These are phyloP conservation scores for Watsonalla binaria DNA, from an alignment of 2,888 invertebrate genomes.

Conservation along the genomic window DNA sequence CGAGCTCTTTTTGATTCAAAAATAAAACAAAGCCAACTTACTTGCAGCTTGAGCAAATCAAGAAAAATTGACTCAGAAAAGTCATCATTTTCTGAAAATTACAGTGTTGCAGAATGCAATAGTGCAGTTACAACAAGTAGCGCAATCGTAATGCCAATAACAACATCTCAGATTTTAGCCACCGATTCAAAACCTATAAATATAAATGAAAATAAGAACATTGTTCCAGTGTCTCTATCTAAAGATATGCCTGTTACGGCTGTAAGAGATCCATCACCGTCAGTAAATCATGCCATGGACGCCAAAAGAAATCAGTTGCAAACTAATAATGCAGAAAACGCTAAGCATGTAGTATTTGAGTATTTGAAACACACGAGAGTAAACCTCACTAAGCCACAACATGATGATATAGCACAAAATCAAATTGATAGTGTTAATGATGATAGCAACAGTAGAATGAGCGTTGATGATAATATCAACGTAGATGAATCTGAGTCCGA, in stretches of 20 bases:
- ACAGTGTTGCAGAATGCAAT: conserved; percentile 29
- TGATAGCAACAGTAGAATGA: conserved; percentile 40
- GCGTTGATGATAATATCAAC: conserved; percentile 50
- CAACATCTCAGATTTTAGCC: conserved; percentile 23
- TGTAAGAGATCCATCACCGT: conserved; percentile 25
- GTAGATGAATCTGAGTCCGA: conserved; percentile 55
- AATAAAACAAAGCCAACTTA: conserved; percentile 83
- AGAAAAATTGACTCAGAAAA: conserved; percentile 59
- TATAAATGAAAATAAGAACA: conserved; percentile 26
- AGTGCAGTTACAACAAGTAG: conserved; percentile 23
- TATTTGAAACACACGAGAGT: conserved; percentile 81
- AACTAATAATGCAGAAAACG: conserved; percentile 65
- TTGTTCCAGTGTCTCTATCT: conserved; percentile 16
- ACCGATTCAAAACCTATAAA: conserved; percentile 30
- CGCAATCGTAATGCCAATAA: conserved; percentile 21
- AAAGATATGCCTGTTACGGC: conserved; percentile 35
- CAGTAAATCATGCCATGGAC: conserved; percentile 28
- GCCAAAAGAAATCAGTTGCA: conserved; percentile 41
- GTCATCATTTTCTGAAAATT: conserved; percentile 41
- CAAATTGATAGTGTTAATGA: conserved; percentile 50
- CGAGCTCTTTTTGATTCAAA: conserved; percentile 83
- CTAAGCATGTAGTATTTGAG: conserved; percentile 82
- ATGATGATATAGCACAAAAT: conserved; percentile 50
- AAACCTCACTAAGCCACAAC: conserved; percentile 59
- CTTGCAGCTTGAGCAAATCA: conserved; percentile 52